These are phyloP conservation scores for Microctenopoma steveboyesi DNA, from an alignment of 2,797 vertebrate species.

Conservation along the genomic window DNA sequence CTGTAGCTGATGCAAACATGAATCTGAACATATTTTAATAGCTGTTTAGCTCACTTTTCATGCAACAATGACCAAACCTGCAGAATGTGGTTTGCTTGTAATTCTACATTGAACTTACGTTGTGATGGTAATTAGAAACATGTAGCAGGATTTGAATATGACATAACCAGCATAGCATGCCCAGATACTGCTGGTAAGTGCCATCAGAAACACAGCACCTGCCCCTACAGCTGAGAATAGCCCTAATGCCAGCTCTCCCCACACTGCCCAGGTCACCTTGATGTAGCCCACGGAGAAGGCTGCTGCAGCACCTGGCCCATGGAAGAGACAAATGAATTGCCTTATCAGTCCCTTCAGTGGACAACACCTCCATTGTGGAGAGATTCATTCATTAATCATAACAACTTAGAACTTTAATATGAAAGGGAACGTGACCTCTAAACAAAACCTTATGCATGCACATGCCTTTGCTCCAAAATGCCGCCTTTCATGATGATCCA, in stretches of 20 bases:
- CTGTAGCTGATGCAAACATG: neutral
- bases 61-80: neutral
- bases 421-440: neutral
- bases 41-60: neutral
- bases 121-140: slow-evolving; percentile 84
- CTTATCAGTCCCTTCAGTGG: slow-evolving; percentile 9
- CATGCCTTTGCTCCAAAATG: slow-evolving; percentile 10
- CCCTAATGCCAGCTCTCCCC: slow-evolving; percentile 83
- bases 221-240: slow-evolving; percentile 78
- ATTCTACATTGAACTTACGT: slow-evolving; percentile 56
- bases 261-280: slow-evolving; percentile 74
- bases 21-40: neutral
- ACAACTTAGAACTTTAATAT: neutral
- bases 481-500: slow-evolving; percentile 35
- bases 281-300: slow-evolving; percentile 78
- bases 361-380: neutral
- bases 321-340: slow-evolving; percentile 7
- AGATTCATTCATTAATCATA: slow-evolving; percentile 23
- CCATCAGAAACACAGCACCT: slow-evolving; percentile 77
- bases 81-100: neutral
- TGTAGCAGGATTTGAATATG: slow-evolving; percentile 83
- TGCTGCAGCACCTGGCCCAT: slow-evolving; percentile 74
- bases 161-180: slow-evolving; percentile 76
- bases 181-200: slow-evolving; percentile 78
- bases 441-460: slow-evolving; percentile 7